These are phyloP conservation scores for Darevskia nairensis DNA, from an alignment of 2,797 vertebrate genomes.

Conservation along the genomic window DNA sequence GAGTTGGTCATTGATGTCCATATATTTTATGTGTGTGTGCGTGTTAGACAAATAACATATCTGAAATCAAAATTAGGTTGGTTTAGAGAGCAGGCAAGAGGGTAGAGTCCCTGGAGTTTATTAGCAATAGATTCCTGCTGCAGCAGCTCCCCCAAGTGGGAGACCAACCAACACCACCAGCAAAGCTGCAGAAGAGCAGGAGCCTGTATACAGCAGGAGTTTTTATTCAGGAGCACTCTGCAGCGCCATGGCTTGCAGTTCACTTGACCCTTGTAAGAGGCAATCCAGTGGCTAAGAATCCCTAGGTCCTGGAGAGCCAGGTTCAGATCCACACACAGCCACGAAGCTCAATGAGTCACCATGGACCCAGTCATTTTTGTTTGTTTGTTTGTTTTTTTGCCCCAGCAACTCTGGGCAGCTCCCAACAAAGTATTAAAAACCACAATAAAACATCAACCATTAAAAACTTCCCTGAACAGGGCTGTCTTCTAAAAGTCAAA, in stretches of 20 bases:
- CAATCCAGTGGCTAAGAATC: background rate
- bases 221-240: background rate
- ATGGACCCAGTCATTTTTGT: no score
- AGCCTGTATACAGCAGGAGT: no score
- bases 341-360: no score
- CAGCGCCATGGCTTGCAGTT: background rate
- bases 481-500: no score
- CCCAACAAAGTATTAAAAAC: no score
- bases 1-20: background rate
- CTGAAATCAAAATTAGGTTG: constrained; percentile 25
- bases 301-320: background rate
- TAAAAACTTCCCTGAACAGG: no score
- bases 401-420: no score
- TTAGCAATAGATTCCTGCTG: background rate
- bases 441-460: no score
- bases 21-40: constrained; percentile 8
- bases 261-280: background rate
- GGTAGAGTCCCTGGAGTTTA: background rate
- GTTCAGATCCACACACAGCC: no score
- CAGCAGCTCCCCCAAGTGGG: constrained; percentile 42
- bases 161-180: background rate
- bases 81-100: background rate
- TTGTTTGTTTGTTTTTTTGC: no score
- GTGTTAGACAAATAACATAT: constrained; percentile 10
- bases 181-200: background rate